A percentile compares a stretch with the other conserved stretches of the same genome.
Conservation (phyloP, 2,888 invertebrate genomes). For the Hyppa rectilinea region DNA sequence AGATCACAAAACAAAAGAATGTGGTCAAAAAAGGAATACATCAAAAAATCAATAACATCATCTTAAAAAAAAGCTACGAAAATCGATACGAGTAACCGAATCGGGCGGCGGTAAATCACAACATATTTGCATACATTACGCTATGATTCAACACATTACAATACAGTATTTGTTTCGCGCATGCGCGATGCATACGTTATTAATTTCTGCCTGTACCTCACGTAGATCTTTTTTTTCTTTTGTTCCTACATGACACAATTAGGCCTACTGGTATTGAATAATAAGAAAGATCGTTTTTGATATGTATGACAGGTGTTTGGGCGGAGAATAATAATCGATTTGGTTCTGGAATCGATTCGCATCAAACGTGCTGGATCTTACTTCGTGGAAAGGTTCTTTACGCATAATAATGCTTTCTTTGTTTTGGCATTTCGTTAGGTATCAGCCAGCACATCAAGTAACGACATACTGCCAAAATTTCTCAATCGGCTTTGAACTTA, state of each 20-base stretch:
- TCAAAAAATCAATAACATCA: conserved; percentile 43
- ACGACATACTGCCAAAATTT: too few relatives aligned
- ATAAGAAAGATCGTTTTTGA: conserved; percentile 51
- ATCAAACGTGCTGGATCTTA: conserved; percentile 27
- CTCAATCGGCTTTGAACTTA: too few relatives aligned
- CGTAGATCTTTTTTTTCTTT: conserved; percentile 62
- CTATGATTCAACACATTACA: conserved; percentile 83
- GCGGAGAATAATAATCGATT: conserved; percentile 27
- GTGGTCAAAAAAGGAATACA: conserved; percentile 54
- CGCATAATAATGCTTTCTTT: conserved; percentile 31
- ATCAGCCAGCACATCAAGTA: too few relatives aligned
- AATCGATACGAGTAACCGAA: conserved; percentile 55
- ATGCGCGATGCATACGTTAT: conserved; percentile 76
- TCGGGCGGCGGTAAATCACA: conserved; percentile 73
- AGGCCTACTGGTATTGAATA: conserved; percentile 57
- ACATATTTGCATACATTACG: conserved; percentile 77
- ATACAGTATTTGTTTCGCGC: conserved; percentile 79
- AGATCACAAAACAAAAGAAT: conserved; percentile 41
- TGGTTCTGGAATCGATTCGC: conserved; percentile 33
- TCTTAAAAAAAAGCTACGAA: conserved; percentile 44
- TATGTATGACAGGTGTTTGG: conserved; percentile 53
- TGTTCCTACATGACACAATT: conserved; percentile 68
- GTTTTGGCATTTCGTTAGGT: conserved; percentile 9
- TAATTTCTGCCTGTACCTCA: conserved; percentile 54
- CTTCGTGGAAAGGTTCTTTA: conserved; percentile 29